Evolutionary conservation across 2,113 vertebrate genomes (phyloP).

Genomic region (Lepisosteus osseus): DNA sequence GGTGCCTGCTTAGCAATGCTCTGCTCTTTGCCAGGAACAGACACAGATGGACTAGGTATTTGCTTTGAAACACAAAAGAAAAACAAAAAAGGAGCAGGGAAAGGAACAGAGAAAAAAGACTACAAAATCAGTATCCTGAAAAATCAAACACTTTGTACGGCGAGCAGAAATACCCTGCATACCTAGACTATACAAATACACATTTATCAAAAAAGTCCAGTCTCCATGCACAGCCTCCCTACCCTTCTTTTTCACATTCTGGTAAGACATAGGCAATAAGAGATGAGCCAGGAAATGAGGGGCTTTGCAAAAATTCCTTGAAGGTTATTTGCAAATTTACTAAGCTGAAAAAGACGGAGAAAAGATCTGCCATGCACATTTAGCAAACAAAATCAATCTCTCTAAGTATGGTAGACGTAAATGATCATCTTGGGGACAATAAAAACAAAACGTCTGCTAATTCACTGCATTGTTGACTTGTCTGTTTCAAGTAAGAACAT

Average conservation of each 20-base stretch:
- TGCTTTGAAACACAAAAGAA: conserved; percentile 53
- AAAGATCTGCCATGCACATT: conserved; percentile 10
- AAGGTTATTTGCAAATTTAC: too few species aligned
- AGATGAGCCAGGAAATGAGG: too few species aligned
- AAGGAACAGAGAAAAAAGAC: conserved; percentile 1
- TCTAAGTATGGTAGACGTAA: conserved; percentile 4
- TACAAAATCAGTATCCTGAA: not conserved
- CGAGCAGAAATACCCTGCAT: not conserved
- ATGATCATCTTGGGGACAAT: conserved; percentile 25
- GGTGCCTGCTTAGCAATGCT: conserved; percentile 60
- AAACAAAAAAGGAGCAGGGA: conserved; percentile 28
- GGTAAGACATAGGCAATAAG: too few species aligned
- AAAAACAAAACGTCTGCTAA: conserved; percentile 17
- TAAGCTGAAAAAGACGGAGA: not conserved
- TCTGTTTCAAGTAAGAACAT: conserved; percentile 24
- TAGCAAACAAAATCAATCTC: conserved; percentile 9
- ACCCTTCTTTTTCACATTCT: too few species aligned
- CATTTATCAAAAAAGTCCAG: too few species aligned
- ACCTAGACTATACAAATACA: too few species aligned
- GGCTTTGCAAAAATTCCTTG: too few species aligned
- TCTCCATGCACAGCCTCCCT: too few species aligned
- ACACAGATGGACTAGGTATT: conserved; percentile 57
- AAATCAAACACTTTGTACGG: conserved; percentile 5
- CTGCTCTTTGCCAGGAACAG: conserved; percentile 57
- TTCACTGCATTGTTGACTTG: not conserved